Evolutionary conservation across 2,888 invertebrate species (phyloP), one percentile per base, ranked within the genome.

Genomic region (Rhimphoctona megacephalus): DNA sequence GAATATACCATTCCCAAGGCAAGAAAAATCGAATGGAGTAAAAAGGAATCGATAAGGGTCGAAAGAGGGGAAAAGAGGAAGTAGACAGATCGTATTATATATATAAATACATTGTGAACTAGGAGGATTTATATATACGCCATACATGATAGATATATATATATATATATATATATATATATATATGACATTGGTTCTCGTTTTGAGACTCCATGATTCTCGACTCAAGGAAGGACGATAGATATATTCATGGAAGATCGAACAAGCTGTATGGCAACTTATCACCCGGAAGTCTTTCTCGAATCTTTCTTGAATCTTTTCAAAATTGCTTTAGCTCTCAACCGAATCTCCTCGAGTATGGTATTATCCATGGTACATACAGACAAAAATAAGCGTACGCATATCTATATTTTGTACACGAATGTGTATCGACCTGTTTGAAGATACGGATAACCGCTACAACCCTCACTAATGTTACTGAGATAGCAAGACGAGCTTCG

Each of bases 241-340:
- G 25, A 36, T 39, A 64, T 39, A 79, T 69, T n/a, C 43, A 25
- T 43, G 43, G 30, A 61, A 17, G 17, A 39, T 8, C n/a, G 70
- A 25, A 22, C 30, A 22, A 39, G 57, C 43, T 36, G 43, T 11
- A 57, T 22, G 69, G 39, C 52, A 46, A 80, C 25, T 72, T 54
- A 54, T 49, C 39, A 33, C 33, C n/a, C 30, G 80, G 72, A 72
- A 61, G 46, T 19, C 67, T 49, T 36, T 49, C 36, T 25, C 49
- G 69, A 80, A 57, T 73, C 81, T 81, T 66, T 36, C 49, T 49
- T n/a, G 66, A 81, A 81, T 52, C 81, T 81, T 52, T 30, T 36
- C 11, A 49, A 80, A 61, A 46, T 17, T 61, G n/a, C 22, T 46
- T 33, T 22, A 9, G 78, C 78, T 72, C 19, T 67, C 52, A 52